Conservation (phyloP, 1,140 invertebrate species). For the Pseudomyrmex gracilis region DNA sequence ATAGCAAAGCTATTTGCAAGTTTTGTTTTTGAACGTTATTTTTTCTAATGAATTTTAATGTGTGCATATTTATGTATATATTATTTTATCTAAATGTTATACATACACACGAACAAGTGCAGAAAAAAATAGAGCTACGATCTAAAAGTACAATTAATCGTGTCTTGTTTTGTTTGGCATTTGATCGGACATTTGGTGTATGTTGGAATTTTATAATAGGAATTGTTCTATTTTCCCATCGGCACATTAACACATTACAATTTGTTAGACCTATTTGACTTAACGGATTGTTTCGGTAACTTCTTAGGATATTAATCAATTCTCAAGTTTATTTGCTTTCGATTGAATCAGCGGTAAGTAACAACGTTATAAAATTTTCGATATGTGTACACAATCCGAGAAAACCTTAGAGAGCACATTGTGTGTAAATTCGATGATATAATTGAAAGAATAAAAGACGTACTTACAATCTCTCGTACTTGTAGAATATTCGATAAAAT, state of each 20-base stretch:
- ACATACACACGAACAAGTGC: not conserved
- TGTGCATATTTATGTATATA: not conserved
- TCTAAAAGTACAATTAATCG: slow-evolving; percentile 5
- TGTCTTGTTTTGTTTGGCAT: not conserved
- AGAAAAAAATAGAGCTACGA: not conserved
- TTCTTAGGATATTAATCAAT: not conserved
- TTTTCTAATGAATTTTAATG: not conserved
- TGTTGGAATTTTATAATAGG: not conserved
- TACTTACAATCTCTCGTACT: no score
- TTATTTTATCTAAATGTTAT: not conserved
- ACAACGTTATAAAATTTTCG: not conserved
- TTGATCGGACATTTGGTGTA: not conserved
- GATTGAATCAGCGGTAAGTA: slow-evolving; percentile 5
- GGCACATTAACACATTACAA: not conserved
- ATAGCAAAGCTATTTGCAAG: no score
- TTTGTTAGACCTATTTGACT: not conserved
- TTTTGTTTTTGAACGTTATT: not conserved
- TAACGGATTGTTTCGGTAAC: slow-evolving; percentile 4
- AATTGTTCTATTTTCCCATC: not conserved
- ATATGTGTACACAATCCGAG: not conserved
- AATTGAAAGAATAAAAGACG: no score
- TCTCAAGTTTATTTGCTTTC: not conserved
- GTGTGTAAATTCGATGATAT: no score
- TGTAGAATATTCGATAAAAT: not conserved
- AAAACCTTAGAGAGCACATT: no score